phyloP scores from a whole-genome alignment of 2,113 vertebrate genomes.

The Myodes glareolus region DNA sequence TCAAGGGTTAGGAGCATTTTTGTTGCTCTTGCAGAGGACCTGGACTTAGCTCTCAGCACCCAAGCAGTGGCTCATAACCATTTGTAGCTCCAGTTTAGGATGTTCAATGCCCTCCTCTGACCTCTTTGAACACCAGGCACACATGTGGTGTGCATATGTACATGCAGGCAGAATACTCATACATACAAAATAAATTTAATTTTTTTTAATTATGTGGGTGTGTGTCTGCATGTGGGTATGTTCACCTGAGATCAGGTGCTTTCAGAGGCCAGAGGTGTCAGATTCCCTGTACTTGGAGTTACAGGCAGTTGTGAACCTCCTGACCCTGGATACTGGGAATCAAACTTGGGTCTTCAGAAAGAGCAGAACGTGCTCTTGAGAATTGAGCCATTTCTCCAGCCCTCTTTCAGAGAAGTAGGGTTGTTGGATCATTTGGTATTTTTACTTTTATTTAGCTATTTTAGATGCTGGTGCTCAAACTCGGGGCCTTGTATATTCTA shows the following conservation, averaged over 20 bases:
- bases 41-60: not conserved
- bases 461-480: not conserved
- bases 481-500: not conserved
- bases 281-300: not conserved
- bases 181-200: not conserved
- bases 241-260: not conserved
- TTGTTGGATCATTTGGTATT: not conserved
- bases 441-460: not conserved
- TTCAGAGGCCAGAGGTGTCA: not conserved
- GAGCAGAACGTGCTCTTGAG: not conserved
- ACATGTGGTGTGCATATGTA: not conserved
- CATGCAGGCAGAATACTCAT: not conserved
- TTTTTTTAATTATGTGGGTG: not conserved
- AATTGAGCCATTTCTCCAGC: not conserved
- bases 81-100: not conserved
- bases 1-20: too few species aligned
- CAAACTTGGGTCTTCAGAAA: not conserved
- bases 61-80: not conserved
- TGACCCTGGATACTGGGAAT: not conserved
- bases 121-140: not conserved
- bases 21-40: not conserved
- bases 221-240: not conserved
- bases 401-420: not conserved
- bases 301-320: not conserved
- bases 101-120: not conserved